Evolutionary conservation across 2,888 invertebrate genomes (phyloP).

Genomic region (Agapetus fuscipes): DNA sequence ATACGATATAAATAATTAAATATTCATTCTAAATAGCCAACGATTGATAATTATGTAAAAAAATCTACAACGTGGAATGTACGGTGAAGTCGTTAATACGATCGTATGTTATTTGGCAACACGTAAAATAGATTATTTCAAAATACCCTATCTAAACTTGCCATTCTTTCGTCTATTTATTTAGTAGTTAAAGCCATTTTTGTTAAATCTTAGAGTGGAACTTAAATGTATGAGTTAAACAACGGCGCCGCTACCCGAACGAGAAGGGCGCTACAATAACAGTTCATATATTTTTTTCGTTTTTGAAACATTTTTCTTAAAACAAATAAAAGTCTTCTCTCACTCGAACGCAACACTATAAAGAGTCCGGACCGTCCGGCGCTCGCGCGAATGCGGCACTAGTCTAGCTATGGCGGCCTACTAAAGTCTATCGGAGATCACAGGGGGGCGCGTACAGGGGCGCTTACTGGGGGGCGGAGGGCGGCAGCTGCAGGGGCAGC

Average conservation of each 20-base stretch:
- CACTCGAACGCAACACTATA: constrained; percentile 7
- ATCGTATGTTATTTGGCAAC: constrained; percentile 40
- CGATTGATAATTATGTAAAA: constrained; percentile 22
- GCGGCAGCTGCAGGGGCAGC: constrained; percentile 42
- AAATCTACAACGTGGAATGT: constrained; percentile 32
- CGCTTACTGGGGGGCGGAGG: constrained; percentile 37
- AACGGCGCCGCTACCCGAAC: constrained; percentile 8
- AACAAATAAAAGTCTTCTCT: constrained; percentile 16
- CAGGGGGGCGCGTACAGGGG: constrained; percentile 31
- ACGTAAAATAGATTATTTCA: constrained; percentile 23
- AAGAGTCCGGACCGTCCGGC: constrained; percentile 2
- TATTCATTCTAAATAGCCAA: constrained; percentile 21
- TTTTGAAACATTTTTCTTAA: constrained; percentile 16
- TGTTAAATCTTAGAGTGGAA: constrained; percentile 22
- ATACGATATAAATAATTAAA: constrained; percentile 23
- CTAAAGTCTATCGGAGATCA: constrained; percentile 22
- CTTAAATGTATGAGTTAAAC: constrained; percentile 19
- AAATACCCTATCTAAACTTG: constrained; percentile 21
- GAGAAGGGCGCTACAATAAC: constrained; percentile 6
- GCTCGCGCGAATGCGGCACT: too few relatives aligned
- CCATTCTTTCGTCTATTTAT: constrained; percentile 21
- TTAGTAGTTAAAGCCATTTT: constrained; percentile 26
- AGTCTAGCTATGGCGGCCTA: constrained; percentile 6
- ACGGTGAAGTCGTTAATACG: constrained; percentile 31
- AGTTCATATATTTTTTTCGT: constrained; percentile 3